phyloP scores from a whole-genome alignment of 2,797 vertebrate genomes.

The Rhinella marina region DNA sequence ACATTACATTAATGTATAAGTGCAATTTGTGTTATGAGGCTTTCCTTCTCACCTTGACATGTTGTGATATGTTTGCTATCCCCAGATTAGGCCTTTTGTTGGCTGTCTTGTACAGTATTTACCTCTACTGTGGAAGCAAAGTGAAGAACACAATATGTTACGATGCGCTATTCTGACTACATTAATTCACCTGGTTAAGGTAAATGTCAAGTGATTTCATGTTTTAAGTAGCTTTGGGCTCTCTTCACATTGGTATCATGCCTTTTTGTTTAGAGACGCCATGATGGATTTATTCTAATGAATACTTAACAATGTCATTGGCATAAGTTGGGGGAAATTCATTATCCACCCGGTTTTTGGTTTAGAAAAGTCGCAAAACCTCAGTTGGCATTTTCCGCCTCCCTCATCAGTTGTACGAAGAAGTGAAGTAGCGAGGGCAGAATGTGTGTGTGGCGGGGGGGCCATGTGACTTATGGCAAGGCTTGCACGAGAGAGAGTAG shows the following conservation, averaged over 20 bases:
- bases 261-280: not conserved
- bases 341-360: too few relatives aligned
- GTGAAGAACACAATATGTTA: conserved; percentile 98
- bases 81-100: conserved; percentile 89
- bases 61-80: conserved; percentile 18
- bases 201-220: conserved; percentile 66
- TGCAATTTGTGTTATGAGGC: not conserved
- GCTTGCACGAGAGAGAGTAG: too few relatives aligned
- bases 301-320: not conserved
- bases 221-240: not conserved
- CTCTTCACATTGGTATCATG: not conserved
- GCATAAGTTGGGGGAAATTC: too few relatives aligned
- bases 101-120: conserved; percentile 95
- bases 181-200: conserved; percentile 92
- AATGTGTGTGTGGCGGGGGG: too few relatives aligned
- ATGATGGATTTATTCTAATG: not conserved
- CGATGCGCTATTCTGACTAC: conserved; percentile 96
- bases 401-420: too few relatives aligned
- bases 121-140: conserved; percentile 97
- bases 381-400: too few relatives aligned
- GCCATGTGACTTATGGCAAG: too few relatives aligned
- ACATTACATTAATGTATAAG: not conserved
- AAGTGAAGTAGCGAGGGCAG: too few relatives aligned
- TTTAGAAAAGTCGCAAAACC: too few relatives aligned
- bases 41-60: not conserved